Base-by-base conservation (phyloP, 2,113 vertebrate species). In the Herpetotheres cachinnans region DNA sequence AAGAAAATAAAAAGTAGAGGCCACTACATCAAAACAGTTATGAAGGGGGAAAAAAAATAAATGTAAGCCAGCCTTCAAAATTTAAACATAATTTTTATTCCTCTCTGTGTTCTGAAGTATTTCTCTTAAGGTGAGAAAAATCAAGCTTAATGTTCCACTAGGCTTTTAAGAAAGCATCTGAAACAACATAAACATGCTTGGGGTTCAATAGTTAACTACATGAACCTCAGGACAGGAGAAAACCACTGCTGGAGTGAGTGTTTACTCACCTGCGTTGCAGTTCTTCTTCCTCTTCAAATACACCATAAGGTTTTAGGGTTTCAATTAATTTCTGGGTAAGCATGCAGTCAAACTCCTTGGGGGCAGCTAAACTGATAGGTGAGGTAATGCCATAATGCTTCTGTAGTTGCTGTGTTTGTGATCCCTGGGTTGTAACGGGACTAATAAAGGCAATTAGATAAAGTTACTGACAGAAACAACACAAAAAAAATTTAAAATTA, bases 301-400 rank as follows among this genome's bases (percentile, higher is more conserved):
- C 98, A 8, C 98, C 99, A 13, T 98, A 99, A 30, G 99, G 98
- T 93, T 98, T 99, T 61, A 99, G 96, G 4, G 98, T 98, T 80
- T 99, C 98, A 0, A 98, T 98, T 70, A 99, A 98, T 92, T 98
- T 99, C 97, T 98, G 98, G n/a, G 99, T 99, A 82, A 98, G 98
- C 36, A 98, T 94, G 97, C 99, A 98, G 95, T 99, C 99, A 32
- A 98, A 96, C 95, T 99, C 99, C 97, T 99, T 99, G 58, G 99
- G 99, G 89, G 96, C 96, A 79, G 98, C 98, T 97, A 99, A 96
- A 97, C 99, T 99, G 98, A 99, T 99, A 49, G 99, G 99, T 90
- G 98, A 99, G 52, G 99, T 99, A 95, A 99, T 99, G 95, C 99
- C 99, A 99, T 98, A 99, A 95, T 99, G 98, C 97, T 98, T 99